Evolutionary conservation across 30 jellyfish, hydroid and myxozoan species (phyloP), one percentile per base, ranked within the genome.

Genomic region (Morbakka virulenta): DNA sequence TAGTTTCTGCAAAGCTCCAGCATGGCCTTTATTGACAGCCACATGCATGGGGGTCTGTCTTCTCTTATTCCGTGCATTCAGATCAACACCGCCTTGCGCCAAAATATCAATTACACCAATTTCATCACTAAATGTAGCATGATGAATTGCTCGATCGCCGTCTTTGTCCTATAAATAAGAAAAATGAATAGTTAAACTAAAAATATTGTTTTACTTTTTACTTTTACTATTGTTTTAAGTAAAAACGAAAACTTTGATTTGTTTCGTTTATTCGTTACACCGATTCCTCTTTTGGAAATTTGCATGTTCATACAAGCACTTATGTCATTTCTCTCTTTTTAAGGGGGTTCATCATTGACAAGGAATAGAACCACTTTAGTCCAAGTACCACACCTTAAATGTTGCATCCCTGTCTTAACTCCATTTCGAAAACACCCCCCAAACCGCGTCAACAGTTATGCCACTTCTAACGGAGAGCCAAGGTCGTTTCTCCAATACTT

Each of bases 111-210:
- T 24, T 35, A 80, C 87, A 13, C 76, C 33, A 62, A 90, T 76
- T 50, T 83, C 89, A 50, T 89, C 97, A 11, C 95, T 80, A 68
- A 89, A 89, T 0, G 97, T 81, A 0, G 97, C 97, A 61, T 89
- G 97, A 61, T 89, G 97, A 28, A 76, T 64, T 21, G 97, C 97
- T 53, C 92, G 52, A 84, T 89, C 97, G 33, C 97, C 97, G 72
- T 89, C 97, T 51, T 81, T 81, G 49, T 89, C 97, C 95, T 88
- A 13, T 13, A 6, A 53, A 31, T 28, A 77, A n/a, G 64, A 12
- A 21, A 29, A 52, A 30, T 1, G n/a, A n/a, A n/a, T n/a, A n/a
- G n/a, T n/a, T n/a, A n/a, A n/a, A n/a, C 12, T n/a, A 47, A 47
- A 12, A 47, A 47, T n/a, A 47, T 9, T 12, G 12, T 47, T 47